phyloP scores from a whole-genome alignment of 2,888 invertebrate species.

The Ellobium chinense region DNA sequence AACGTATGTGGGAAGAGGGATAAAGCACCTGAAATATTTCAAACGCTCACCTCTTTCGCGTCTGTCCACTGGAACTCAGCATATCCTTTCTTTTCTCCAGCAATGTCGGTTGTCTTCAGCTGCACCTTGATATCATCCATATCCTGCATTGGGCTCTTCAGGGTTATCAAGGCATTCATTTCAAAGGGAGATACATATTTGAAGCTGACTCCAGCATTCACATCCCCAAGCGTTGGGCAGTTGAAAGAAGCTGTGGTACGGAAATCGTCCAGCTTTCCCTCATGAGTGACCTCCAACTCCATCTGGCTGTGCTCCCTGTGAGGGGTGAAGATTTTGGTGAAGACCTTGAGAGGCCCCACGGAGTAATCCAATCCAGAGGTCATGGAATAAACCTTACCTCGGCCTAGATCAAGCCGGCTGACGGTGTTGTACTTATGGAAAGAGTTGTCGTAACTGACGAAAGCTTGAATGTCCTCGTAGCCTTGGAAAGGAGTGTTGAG shows the following conservation, averaged over 20 bases:
- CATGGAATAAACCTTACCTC: conserved; percentile 20
- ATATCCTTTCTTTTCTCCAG: neutral
- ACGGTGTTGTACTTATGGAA: conserved; percentile 21
- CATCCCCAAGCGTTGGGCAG: conserved; percentile 6
- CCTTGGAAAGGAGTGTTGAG: conserved; percentile 24
- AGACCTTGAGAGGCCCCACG: neutral
- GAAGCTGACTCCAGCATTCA: conserved; percentile 13
- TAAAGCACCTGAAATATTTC: no score
- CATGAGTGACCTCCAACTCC: conserved; percentile 5
- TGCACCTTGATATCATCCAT: conserved; percentile 30
- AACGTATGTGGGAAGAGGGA: no score
- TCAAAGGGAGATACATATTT: conserved; percentile 3
- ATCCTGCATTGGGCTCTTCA: conserved; percentile 11
- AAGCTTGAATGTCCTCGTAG: conserved; percentile 28
- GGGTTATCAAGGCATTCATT: neutral
- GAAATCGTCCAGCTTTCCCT: conserved; percentile 15
- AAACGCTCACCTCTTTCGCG: neutral
- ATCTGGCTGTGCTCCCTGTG: conserved; percentile 15
- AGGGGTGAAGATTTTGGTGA: conserved; percentile 29
- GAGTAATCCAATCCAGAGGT: neutral
- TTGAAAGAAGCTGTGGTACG: conserved; percentile 17
- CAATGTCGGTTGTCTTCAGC: neutral
- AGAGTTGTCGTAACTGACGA: conserved; percentile 5
- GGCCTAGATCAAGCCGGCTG: conserved; percentile 24
- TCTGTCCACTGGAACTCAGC: neutral